Evolutionary conservation across 2,888 invertebrate species (phyloP).

Genomic region (Alviniconcha strummeri): DNA sequence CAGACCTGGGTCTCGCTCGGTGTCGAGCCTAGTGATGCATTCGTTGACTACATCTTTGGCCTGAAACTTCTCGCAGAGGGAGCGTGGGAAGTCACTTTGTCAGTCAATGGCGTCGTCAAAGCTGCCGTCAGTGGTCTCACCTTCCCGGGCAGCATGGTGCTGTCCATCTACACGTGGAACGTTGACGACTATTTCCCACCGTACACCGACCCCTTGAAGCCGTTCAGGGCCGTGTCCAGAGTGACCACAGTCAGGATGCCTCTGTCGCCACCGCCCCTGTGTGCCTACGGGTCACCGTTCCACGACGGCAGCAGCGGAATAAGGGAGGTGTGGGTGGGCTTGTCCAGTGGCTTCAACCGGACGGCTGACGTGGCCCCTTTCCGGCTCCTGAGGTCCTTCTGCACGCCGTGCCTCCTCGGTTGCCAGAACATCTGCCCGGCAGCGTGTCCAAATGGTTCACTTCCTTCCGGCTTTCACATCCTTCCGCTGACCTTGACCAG

Average conservation of each 20-base stretch:
- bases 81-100: not conserved
- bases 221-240: conserved; percentile 25
- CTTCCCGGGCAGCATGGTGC: not conserved
- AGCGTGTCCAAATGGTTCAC: conserved; percentile 5
- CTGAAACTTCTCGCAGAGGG: not conserved
- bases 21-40: not conserved
- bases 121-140: conserved; percentile 5
- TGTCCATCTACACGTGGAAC: conserved; percentile 33
- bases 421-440: conserved; percentile 32
- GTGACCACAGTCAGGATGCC: conserved; percentile 29
- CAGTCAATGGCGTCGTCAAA: not conserved
- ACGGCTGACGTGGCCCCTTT: conserved; percentile 21
- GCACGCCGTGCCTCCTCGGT: conserved; percentile 25
- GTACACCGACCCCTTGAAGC: conserved; percentile 28
- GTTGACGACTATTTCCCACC: conserved; percentile 29
- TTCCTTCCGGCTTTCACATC: not conserved
- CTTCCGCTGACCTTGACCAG: not conserved
- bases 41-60: not conserved
- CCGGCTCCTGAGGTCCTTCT: conserved; percentile 20
- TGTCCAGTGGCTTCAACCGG: conserved; percentile 26
- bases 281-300: conserved; percentile 36
- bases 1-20: not conserved
- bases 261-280: conserved; percentile 11
- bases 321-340: conserved; percentile 36
- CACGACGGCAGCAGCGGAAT: conserved; percentile 36